phyloP scores from a whole-genome alignment of 2,888 invertebrate genomes.

The Himalopsyche kuldschensis region DNA sequence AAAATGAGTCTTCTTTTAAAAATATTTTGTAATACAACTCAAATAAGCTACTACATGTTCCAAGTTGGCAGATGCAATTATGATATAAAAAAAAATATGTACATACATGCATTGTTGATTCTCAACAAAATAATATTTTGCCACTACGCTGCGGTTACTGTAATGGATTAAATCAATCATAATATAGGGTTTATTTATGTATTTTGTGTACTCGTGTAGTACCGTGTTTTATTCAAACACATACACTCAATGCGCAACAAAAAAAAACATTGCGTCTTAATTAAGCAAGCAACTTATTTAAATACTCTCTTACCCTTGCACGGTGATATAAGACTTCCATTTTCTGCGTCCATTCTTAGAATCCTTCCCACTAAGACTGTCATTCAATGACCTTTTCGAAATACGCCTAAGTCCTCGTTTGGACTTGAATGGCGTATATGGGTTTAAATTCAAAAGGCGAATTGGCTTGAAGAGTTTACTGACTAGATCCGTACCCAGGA shows the following conservation, averaged over 20 bases:
- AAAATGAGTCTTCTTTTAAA: too few species aligned
- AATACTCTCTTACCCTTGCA: slow-evolving; percentile 20
- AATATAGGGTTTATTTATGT: too few species aligned
- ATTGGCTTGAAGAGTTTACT: background rate
- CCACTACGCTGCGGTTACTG: background rate
- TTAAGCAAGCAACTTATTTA: background rate
- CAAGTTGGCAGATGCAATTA: too few species aligned
- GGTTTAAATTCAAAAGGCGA: background rate
- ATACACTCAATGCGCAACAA: too few species aligned
- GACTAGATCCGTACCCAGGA: background rate
- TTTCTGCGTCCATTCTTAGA: background rate
- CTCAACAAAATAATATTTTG: too few species aligned
- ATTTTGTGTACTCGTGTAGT: too few species aligned
- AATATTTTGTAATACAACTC: too few species aligned
- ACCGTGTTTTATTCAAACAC: too few species aligned
- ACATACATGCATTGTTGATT: too few species aligned
- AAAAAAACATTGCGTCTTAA: too few species aligned
- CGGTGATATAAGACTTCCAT: slow-evolving; percentile 15
- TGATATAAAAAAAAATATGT: background rate
- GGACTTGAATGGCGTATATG: background rate
- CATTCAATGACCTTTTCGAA: background rate
- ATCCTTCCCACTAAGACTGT: background rate
- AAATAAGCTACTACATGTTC: too few species aligned
- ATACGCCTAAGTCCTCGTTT: background rate
- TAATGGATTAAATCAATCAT: background rate